Evolutionary conservation across 2,888 invertebrate species (phyloP), one percentile per base, ranked within the genome.

Genomic region (Colostygia pectinataria): DNA sequence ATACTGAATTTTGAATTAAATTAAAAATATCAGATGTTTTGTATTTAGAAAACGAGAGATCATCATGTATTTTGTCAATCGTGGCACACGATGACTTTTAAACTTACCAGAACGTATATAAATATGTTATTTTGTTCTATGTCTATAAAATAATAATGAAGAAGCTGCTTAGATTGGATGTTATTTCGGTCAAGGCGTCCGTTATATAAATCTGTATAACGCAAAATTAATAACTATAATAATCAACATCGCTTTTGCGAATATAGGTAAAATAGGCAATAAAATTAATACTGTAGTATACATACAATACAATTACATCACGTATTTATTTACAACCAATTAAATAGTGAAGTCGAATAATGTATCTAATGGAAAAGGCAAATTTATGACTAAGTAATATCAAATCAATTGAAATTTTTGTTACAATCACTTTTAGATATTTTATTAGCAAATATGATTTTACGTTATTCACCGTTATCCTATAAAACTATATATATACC

Each of bases 211-310:
- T 38, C 18, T 14, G n/a, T 18, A 33, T 33, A 33, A 33, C 20
- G 8, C 8, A 13, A 14, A 34, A 29, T 23, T 34, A 24, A 27
- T 28, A n/a, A n/a, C n/a, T n/a, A 28, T 24, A 41, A 18, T 38
- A 27, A 5, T 5, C 20, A 20, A 5, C 2, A 6, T 41, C 7
- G 9, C n/a, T 20, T 2, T 5, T 37, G 13, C 15, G 13, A 2
- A 39, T 40, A 40, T 40, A 47, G 34, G 47, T 24, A 47, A 29
- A 39, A 40, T 47, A 40, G 45, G 38, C 7, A 38, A 45, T 38
- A 31, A 44, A 25, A 31, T 39, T 32, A 25, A 41, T 41, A 9
- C 24, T 6, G 13, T 29, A 20, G 23, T 29, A 36, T 38, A 38
- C 23, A 20, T 29, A 20, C 29, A 39, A 36, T 38, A 38, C 23